These are phyloP conservation scores for Eidolon helvum DNA, from an alignment of 2,113 vertebrate species.

Conservation along the genomic window DNA sequence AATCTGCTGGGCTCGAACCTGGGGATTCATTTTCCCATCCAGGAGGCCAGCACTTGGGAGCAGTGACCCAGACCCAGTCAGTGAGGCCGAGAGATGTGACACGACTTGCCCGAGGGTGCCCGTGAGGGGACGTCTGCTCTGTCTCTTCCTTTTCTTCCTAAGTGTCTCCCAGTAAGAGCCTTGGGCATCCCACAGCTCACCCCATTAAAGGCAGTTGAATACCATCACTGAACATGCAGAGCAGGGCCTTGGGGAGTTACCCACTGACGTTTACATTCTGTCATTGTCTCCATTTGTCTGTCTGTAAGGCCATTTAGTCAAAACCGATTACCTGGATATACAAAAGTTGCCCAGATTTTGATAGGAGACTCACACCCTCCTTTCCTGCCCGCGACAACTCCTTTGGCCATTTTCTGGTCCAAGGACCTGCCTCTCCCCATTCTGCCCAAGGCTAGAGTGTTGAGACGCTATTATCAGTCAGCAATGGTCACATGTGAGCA, in stretches of 20 bases:
- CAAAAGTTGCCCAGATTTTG: neutral
- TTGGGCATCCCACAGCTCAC: neutral
- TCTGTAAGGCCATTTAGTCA: neutral
- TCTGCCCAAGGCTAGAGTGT: neutral
- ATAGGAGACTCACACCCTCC: neutral
- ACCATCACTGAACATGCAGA: neutral
- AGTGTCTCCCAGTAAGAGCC: neutral
- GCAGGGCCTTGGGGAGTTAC: no score
- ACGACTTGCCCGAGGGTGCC: neutral
- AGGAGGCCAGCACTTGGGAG: neutral
- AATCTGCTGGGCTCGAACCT: neutral
- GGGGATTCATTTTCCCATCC: neutral
- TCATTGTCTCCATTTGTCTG: neutral
- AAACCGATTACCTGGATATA: neutral
- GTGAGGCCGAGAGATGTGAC: neutral
- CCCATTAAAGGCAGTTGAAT: neutral
- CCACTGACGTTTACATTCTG: neutral
- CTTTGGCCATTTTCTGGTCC: neutral
- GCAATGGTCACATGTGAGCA: neutral
- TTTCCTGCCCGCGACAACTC: neutral
- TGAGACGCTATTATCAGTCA: neutral
- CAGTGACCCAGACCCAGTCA: neutral
- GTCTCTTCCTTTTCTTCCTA: neutral
- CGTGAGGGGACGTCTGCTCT: neutral
- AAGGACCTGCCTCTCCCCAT: neutral